Conservation (phyloP, 2,797 vertebrate species). For the Cynopterus sphinx region DNA sequence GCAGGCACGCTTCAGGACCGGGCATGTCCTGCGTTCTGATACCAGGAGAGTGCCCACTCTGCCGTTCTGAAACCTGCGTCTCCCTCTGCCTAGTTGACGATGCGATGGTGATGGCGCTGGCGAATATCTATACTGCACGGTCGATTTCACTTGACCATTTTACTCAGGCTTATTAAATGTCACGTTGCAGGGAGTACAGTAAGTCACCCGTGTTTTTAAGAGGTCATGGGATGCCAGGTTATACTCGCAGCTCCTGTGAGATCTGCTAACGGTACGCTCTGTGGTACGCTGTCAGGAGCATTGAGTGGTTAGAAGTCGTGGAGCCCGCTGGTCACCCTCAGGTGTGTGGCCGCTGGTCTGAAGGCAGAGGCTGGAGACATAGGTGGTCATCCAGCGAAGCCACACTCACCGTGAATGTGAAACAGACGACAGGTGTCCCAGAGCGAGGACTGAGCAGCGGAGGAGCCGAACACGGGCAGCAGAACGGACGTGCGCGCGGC, state of each 20-base stretch:
- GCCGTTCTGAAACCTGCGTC: background rate
- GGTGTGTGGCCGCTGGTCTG: background rate
- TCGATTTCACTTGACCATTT: background rate
- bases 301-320: background rate
- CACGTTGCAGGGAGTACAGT: fast-evolving
- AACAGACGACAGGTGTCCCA: fast-evolving
- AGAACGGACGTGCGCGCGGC: too few relatives aligned
- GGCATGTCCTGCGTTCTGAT: too few relatives aligned
- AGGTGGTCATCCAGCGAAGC: fast-evolving
- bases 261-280: fast-evolving
- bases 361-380: fast-evolving
- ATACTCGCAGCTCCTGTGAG: fast-evolving
- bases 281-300: fast-evolving
- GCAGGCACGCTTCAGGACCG: too few relatives aligned
- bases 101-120: background rate
- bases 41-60: background rate
- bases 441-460: fast-evolving
- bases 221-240: background rate
- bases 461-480: too few relatives aligned
- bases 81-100: background rate
- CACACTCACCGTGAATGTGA: fast-evolving
- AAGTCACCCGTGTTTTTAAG: too few relatives aligned
- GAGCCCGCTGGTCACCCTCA: background rate
- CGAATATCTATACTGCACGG: background rate
- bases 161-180: background rate